These are phyloP conservation scores for Geococcyx californianus DNA, from an alignment of 2,113 vertebrate species.

Conservation along the genomic window DNA sequence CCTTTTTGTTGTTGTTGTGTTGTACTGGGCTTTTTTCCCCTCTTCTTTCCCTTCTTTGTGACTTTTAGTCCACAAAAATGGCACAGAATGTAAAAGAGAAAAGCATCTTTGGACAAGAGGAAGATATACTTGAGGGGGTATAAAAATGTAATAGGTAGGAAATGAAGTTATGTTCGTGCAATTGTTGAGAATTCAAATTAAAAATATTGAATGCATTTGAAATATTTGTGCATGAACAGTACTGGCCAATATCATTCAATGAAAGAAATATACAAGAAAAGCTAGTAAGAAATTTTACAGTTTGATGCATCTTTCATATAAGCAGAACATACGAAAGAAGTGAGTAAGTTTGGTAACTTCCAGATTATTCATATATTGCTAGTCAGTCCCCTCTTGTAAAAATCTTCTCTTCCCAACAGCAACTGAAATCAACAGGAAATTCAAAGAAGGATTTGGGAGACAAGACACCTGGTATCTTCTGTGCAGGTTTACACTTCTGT, in stretches of 20 bases:
- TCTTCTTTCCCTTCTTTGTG: neutral
- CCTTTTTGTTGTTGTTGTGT: neutral
- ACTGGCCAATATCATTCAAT: neutral
- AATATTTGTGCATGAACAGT: neutral
- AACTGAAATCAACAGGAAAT: neutral
- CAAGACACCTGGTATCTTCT: slow-evolving; percentile 2
- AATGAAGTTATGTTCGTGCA: neutral
- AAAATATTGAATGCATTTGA: neutral
- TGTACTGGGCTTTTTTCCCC: neutral
- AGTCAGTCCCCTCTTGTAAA: neutral
- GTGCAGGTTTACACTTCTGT: slow-evolving; percentile 4
- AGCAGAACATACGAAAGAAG: neutral
- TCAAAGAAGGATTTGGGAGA: slow-evolving; percentile 15
- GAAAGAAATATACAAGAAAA: neutral
- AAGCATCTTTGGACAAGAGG: neutral
- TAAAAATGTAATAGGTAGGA: neutral
- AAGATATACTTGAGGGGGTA: neutral
- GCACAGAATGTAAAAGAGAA: neutral
- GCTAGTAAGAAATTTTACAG: neutral
- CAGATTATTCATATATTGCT: neutral
- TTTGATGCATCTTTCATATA: neutral
- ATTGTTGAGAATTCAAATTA: neutral
- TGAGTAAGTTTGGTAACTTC: neutral
- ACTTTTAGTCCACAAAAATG: slow-evolving; percentile 15
- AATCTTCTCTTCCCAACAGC: slow-evolving; percentile 1